Evolutionary conservation across 2,113 vertebrate species (phyloP).

Genomic region (Nymphicus hollandicus): DNA sequence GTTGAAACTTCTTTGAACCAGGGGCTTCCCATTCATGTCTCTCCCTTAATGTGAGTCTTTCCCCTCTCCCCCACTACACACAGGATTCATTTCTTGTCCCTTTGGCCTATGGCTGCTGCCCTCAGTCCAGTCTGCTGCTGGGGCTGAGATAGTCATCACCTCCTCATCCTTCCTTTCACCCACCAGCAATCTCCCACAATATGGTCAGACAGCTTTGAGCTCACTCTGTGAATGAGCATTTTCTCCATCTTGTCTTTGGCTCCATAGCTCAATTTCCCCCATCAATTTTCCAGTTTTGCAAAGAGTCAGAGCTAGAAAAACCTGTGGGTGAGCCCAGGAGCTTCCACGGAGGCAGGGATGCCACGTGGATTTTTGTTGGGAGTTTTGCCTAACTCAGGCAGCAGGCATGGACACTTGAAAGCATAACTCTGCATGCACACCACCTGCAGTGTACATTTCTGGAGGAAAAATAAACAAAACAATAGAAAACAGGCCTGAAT

Average conservation of each 20-base stretch:
- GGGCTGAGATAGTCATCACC: background rate
- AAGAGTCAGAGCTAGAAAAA: background rate
- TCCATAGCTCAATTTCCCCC: background rate
- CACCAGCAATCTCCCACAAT: background rate
- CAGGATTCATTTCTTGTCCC: background rate
- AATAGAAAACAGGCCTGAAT: background rate
- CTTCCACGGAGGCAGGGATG: background rate
- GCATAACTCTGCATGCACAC: background rate
- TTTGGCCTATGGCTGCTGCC: background rate
- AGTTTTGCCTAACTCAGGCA: background rate
- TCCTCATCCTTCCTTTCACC: background rate
- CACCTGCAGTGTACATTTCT: background rate
- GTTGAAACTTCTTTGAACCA: conserved; percentile 46
- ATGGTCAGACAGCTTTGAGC: background rate
- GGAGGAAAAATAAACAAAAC: background rate
- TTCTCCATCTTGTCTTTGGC: background rate
- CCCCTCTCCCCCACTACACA: background rate
- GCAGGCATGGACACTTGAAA: background rate
- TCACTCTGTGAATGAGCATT: background rate
- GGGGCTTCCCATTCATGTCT: background rate
- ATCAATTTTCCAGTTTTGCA: background rate
- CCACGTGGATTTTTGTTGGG: rapidly evolving
- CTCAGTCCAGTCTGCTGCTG: background rate
- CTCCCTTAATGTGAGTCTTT: background rate
- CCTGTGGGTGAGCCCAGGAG: background rate